Evolutionary conservation across 2,888 invertebrate species (phyloP), one percentile per base, ranked within the genome.

Genomic region (Seira ritae): DNA sequence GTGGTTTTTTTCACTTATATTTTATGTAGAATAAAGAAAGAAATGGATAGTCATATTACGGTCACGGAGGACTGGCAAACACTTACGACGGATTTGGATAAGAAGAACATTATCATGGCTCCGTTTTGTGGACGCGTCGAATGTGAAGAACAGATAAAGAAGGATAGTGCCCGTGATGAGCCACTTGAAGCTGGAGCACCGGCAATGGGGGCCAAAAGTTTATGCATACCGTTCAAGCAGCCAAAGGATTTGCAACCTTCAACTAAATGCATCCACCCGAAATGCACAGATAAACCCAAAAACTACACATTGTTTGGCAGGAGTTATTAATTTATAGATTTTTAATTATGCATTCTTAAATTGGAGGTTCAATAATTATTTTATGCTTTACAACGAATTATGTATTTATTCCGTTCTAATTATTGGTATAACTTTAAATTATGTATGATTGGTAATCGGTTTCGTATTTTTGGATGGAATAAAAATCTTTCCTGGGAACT

Each of bases 141-240:
- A 0, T 99, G 99, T 90, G 99, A 99, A 91, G 99, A 99, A 85
- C 94, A 93, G 88, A 98, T 99, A 90, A 99, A 99, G 92, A 95
- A 96, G 79, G 97, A 98, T 87, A 98, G 98, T 91, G 95, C 97
- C 24, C 95, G 95, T 96, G 96, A 92, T 90, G 92, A 93, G 82
- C 92, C 91, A 1, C 90, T 94, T 67, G 95, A 95, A 84, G 93
- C 94, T 74, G 97, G 96, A 80, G 96, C 96, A 22, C 97, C 98
- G 23, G 94, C 98, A 0, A 99, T 99, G 98, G 99, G 99, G 60
- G 99, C 99, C 6, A 99, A 99, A 92, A 95, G 97, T 8, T 93
- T 99, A n/a, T 99, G 99, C 91, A 96, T 99, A 90, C 99, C 99
- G 1, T 96, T 98, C 91, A 93, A 96, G 70, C 99, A 97, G 90